phyloP scores from a whole-genome alignment of 2,888 invertebrate genomes.

The Argyra leucocephala region DNA sequence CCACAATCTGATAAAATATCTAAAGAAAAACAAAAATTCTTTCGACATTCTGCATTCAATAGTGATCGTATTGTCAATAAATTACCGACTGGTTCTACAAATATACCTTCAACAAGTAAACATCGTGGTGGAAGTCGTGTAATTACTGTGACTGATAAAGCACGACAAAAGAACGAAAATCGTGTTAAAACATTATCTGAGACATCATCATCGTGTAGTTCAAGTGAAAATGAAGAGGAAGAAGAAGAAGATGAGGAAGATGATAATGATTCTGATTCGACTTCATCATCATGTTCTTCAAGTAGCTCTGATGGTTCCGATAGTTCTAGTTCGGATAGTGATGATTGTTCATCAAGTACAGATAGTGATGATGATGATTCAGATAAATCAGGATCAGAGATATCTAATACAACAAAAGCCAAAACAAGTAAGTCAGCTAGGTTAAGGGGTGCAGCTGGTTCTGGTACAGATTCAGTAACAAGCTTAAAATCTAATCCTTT shows the following conservation, averaged over 20 bases:
- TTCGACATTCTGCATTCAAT: slow-evolving; percentile 70
- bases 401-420: slow-evolving; percentile 11
- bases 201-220: slow-evolving; percentile 38
- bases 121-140: neutral
- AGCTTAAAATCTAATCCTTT: slow-evolving; percentile 26
- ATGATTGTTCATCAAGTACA: slow-evolving; percentile 33
- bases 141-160: neutral
- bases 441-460: slow-evolving; percentile 13
- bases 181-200: slow-evolving; percentile 36
- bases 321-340: slow-evolving; percentile 38
- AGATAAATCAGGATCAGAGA: slow-evolving; percentile 32
- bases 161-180: slow-evolving; percentile 9
- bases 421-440: neutral
- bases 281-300: slow-evolving; percentile 38
- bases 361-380: slow-evolving; percentile 38
- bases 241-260: slow-evolving; percentile 36
- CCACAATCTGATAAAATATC: slow-evolving; percentile 64
- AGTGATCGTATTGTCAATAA: slow-evolving; percentile 41
- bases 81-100: neutral
- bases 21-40: slow-evolving; percentile 80
- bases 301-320: slow-evolving; percentile 40
- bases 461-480: slow-evolving; percentile 19
- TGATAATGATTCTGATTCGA: slow-evolving; percentile 36
- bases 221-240: slow-evolving; percentile 40
- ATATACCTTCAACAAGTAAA: slow-evolving; percentile 7